These are phyloP conservation scores for Tricholaema leucomelas DNA, from an alignment of 2,113 vertebrate genomes.

Conservation along the genomic window DNA sequence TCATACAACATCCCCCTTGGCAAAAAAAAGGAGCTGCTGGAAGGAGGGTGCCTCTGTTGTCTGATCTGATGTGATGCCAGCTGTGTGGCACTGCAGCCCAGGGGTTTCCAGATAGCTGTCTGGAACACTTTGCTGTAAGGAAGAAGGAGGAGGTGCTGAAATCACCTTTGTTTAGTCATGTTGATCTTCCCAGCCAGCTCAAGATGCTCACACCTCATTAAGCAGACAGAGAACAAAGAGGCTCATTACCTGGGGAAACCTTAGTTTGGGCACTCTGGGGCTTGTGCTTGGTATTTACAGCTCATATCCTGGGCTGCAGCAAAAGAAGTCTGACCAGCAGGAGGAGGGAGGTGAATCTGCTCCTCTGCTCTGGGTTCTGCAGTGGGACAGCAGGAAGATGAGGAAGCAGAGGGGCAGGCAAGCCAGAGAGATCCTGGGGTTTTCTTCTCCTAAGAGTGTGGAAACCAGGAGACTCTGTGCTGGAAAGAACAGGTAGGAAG, in stretches of 20 bases:
- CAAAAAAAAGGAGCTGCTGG: not conserved
- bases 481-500: too few relatives aligned
- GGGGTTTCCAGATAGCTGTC: not conserved
- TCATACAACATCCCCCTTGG: not conserved
- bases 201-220: not conserved
- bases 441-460: too few relatives aligned
- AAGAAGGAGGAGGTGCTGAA: constrained; percentile 30
- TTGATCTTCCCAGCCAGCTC: constrained; percentile 7
- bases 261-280: too few relatives aligned
- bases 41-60: not conserved
- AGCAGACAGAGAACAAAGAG: not conserved
- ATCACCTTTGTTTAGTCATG: constrained; percentile 25
- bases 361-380: too few relatives aligned
- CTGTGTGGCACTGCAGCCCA: not conserved
- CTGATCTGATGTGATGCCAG: constrained; percentile 24
- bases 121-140: not conserved
- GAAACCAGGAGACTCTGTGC: too few relatives aligned
- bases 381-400: too few relatives aligned
- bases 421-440: too few relatives aligned
- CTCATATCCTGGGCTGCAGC: too few relatives aligned
- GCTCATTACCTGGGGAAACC: not conserved
- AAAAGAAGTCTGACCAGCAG: too few relatives aligned
- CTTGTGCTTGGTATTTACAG: too few relatives aligned
- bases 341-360: too few relatives aligned
- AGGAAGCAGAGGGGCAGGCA: too few relatives aligned